Evolutionary conservation across 2,888 invertebrate genomes (phyloP), one percentile per base, ranked within the genome.

Genomic region (Ernsta delagoae): DNA sequence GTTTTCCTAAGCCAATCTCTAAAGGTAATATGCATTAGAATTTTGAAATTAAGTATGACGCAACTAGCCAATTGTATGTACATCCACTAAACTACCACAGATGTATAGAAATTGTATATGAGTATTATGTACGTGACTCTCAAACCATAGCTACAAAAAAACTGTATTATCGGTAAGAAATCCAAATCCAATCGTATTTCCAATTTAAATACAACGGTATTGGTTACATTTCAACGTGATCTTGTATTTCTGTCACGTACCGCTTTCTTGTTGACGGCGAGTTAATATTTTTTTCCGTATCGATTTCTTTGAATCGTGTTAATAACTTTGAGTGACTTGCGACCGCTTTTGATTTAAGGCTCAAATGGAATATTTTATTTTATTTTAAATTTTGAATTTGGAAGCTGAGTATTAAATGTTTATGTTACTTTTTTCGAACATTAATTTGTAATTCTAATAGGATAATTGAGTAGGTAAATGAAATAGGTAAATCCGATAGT

Each of bases 211-310:
- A 67, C 48, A 39, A 45, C 54, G 62, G 45, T 68, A 68, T 68
- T 68, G 61, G 48, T 68, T 62, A 68, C 57, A 56, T 67, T 67
- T 57, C 62, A 61, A 62, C 48, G 48, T 61, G 61, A 56, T 67
- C 36, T 8, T 53, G 74, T 64, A 80, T 78, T 79, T 75, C 70
- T 72, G 75, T 80, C 82, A 81, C 81, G 81, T 79, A 71, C 62
- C 59, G 59, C 67, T 60, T 72, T 74, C 73, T 62, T 75, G 74
- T 74, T 72, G 71, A 72, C 75, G 71, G 71, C 67, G 71, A 74
- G 75, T 74, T 78, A 79, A 79, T 79, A 77, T 78, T 76, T 78
- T 80, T 79, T 71, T n/a, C n/a, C 76, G 78, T 78, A 79, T 82
- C 79, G 79, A 81, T 80, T 78, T 80, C 77, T 78, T 74, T 71